Base-by-base conservation (phyloP, 2,888 invertebrate species). In the Dryocosmus kuriphilus region DNA sequence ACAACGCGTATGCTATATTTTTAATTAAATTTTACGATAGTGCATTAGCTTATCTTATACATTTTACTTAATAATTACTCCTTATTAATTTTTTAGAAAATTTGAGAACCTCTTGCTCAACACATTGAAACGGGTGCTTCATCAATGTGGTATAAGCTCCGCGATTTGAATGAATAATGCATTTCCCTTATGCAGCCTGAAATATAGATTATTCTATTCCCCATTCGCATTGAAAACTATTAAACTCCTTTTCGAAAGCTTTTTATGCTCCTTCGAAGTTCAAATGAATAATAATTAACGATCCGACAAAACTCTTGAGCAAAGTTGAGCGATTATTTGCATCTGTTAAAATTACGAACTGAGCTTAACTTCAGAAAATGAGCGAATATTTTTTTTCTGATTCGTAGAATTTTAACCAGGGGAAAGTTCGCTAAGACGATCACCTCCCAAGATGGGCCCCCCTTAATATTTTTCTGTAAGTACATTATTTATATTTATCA, bases 241-340 rank as follows among this genome's bases (percentile, higher is more conserved):
- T 67, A 46, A 67, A 46, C 22, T 55, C 55, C 41, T 19, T 46
- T 19, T 27, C 46, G n/a, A 46, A 27, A 67, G 27, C 46, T 67
- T 67, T 67, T 67, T 67, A 46, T 46, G 27, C 46, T 27, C 27
- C 30, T 67, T 67, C 46, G 30, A 67, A 67, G 41, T 67, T 67
- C 67, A 38, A 67, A 41, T 67, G 67, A 67, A 67, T 67, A 67
- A 67, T 67, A 67, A 67, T 67, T 67, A 46, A 67, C 67, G 67
- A 46, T 67, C 67, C 41, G 27, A 46, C 41, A 41, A 67, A 67
- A 67, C 67, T 67, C 67, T 46, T 71, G 71, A 51, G 71, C 51
- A 71, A 71, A 71, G 51, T 71, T 51, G 71, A 27, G 19, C 71
- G 51, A 71, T 71, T 71, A 71, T 51, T 51, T 71, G 46, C 46